Percentiles rank a stretch among this genome's conserved stretches.
phyloP scores from a whole-genome alignment of 2,797 vertebrate species.

The Onychomys torridus region DNA sequence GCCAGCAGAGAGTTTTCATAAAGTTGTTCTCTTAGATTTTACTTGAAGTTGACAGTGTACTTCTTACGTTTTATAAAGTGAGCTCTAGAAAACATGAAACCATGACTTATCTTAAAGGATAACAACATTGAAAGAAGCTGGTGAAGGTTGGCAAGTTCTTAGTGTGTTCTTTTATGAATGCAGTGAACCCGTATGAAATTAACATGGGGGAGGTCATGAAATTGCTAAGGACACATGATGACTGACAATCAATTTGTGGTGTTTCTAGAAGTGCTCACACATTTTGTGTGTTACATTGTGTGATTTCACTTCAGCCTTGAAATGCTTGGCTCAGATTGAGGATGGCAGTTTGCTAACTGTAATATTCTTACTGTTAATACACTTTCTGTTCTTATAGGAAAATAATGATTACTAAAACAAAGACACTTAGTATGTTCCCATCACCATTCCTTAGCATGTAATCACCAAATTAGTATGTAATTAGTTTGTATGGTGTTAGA shows the following conservation, averaged over 20 bases:
- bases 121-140: neutral
- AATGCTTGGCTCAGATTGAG: neutral
- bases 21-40: neutral
- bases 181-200: no score
- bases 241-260: neutral
- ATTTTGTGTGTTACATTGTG: neutral
- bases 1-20: neutral
- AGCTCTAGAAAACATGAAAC: neutral
- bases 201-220: neutral
- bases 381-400: neutral
- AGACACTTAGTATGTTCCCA: neutral
- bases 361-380: neutral
- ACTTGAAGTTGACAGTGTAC: neutral
- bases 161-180: neutral
- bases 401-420: neutral
- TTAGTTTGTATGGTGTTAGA: neutral
- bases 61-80: neutral
- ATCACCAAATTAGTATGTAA: neutral
- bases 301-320: neutral
- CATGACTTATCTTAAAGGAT: neutral
- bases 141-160: neutral
- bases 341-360: no score
- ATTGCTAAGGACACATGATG: neutral
- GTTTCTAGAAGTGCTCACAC: neutral
- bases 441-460: neutral